Base-by-base conservation (phyloP, 2,113 vertebrate species). In the Hyperopisus bebe region DNA sequence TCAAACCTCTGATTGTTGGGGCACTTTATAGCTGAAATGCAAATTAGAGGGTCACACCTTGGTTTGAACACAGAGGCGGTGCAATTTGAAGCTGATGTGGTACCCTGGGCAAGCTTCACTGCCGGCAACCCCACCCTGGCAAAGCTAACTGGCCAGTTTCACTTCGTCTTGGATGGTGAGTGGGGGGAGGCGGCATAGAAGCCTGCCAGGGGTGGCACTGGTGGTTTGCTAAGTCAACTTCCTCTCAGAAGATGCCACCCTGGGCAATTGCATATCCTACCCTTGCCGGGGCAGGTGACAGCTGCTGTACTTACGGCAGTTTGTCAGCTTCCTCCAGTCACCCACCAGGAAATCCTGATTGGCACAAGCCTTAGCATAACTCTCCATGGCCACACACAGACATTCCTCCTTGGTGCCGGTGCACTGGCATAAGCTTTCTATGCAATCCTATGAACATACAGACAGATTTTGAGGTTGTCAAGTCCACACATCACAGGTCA, bases 281-380 rank as follows among this genome's bases (percentile, higher is more conserved):
- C 3, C 6, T n/a, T 62, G 21, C 55, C 24, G 55, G 7, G 4
- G 55, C 55, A 8, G 55, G 21, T 88, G n/a, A 10, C 48, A 50
- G 1, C 55, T 24, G 44, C 6, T 8, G 8, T 10, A 94, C 95
- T 94, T 53, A 96, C 96, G 83, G 91, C 96, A 96, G 90, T 92
- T 87, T 62, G 93, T 91, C 13, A 84, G 83, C 50, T 4, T 90
- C 90, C 95, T 95, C 96, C 96, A 96, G 92, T 95, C 93, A 0
- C 92, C 92, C 47, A 96, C 55, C 11, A 31, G 74, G 24, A 94
- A 88, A 4, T 94, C 95, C n/a, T 94, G 90, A 86, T 35, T 19
- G 47, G 91, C 86, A 31, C 95, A 96, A 90, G 94, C 95, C 93
- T 96, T 94, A 17, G 93, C 94, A 0, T 96, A 96, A 88, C 90